Base-by-base conservation (phyloP, 2,113 vertebrate genomes). In the Tachuris rubrigastra region DNA sequence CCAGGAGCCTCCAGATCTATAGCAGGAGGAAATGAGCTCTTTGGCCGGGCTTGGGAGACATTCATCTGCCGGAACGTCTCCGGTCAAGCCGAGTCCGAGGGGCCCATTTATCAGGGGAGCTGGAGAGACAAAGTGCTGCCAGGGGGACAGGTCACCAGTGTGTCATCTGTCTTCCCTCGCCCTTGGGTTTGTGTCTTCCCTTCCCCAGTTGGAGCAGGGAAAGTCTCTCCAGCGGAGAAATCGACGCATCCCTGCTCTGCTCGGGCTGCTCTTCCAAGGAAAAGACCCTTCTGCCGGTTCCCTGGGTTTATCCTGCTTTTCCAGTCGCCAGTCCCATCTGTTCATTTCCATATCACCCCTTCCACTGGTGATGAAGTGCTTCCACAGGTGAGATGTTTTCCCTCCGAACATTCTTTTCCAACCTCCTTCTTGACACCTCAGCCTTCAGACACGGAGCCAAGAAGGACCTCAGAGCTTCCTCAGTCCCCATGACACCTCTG, bases 1-100 rank as follows among this genome's bases (percentile, higher is more conserved):
- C 73, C 90, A 90, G 90, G 11, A 87, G 78, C 50, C 59, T 91
- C 59, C 59, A 88, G 93, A 96, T 96, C 93, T 97, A 95, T 92
- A 92, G 81, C 33, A 22, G 79, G 60, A 94, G 76, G 68, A 95
- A 91, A 96, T 96, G 35, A 92, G 56, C 25, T 90, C 92, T 94
- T 97, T 97, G 95, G 90, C 96, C 42, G 65, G 63, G 39, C 14
- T 2, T 73, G 80, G 90, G 66, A 96, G 78, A 67, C 63, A 89
- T 96, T 56, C 94, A 85, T 92, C 85, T 90, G 53, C 75, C n/a
- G 15, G 75, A 22, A 69, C 2, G 7, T 67, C 91, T 95, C 60
- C 28, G 8, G 83, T 81, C 73, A 74, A 84, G 76, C 35, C 4
- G 44, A 49, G 19, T 71, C 75, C 44, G 21, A 92, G 56, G 90